phyloP scores from a whole-genome alignment of 30 jellyfish, hydroid and myxozoan species.

The Rhopilema esculentum region DNA sequence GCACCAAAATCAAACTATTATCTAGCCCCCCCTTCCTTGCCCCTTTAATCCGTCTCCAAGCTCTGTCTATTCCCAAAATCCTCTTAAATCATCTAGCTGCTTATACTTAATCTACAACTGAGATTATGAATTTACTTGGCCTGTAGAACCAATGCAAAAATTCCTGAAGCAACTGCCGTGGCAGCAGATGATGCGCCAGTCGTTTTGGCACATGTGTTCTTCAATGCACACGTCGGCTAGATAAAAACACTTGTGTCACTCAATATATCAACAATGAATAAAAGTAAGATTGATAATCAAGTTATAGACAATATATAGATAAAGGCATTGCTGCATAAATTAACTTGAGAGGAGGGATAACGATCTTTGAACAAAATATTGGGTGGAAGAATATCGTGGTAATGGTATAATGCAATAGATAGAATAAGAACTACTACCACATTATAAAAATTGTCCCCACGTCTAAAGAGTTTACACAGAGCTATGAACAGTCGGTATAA shows the following conservation, averaged over 20 bases:
- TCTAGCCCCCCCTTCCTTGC: no score
- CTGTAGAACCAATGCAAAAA: constrained; percentile 68
- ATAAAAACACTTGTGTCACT: not conserved
- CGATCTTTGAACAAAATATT: no score
- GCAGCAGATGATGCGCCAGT: constrained; percentile 70
- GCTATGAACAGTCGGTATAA: no score
- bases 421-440: no score
- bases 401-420: no score
- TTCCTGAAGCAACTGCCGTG: constrained; percentile 72
- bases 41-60: not conserved
- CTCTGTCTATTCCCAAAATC: not conserved
- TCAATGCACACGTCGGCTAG: constrained; percentile 54
- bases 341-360: no score
- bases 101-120: not conserved
- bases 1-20: no score
- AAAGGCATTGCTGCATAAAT: not conserved
- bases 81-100: not conserved
- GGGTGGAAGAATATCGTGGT: no score
- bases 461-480: no score
- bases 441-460: no score
- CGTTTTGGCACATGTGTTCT: constrained; percentile 36
- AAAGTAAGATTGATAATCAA: not conserved
- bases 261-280: not conserved
- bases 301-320: not conserved
- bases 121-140: constrained; percentile 42